Base-by-base conservation (phyloP, 2,888 invertebrate species). In the Drosophila meridiana region DNA sequence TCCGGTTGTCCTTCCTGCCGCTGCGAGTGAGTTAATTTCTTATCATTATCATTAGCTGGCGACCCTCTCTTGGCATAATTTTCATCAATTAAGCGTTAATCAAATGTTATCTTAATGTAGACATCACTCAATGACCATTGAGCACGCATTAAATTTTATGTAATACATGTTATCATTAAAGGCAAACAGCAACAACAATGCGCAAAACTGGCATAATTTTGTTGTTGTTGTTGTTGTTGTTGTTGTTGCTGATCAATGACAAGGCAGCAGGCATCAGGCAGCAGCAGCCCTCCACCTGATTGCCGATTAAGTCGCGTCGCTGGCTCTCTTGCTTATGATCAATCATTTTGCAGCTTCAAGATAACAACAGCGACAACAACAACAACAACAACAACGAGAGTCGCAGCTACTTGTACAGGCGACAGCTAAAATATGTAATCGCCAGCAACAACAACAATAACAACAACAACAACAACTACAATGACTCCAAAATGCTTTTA, bases 31-130 rank as follows among this genome's bases (percentile, higher is more conserved):
- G 66, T 70, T 63, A 63, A 69, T 73, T 86, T 76, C 67, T 78
- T 70, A 69, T 75, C 82, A 78, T 80, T 80, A 78, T 82, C 78
- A 84, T 87, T 84, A 84, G 83, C 26, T 70, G 20, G 34, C 52
- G 74, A 69, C 71, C 71, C 74, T 71, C 76, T 72, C 64, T 52
- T 52, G 52, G 59, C 70, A 73, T 76, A 69, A 82, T 88, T 86
- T 86, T 64, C 80, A 83, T 82, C 76, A 89, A 84, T 87, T 87
- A 82, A 71, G 75, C 71, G 69, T 74, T 80, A 84, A 79, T 78
- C 80, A 83, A 84, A 81, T 80, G 69, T 83, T 79, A 89, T 84
- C 78, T 79, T 79, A 82, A 89, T 89, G 79, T 80, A 89, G 87
- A 81, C 87, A 84, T 87, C 84, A 81, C 70, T 78, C 76, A 76